A percentile compares a stretch with the other conserved stretches of the same genome.
These are phyloP conservation scores for Drosophila albomicans DNA, from an alignment of 1,140 invertebrate species.

Conservation along the genomic window DNA sequence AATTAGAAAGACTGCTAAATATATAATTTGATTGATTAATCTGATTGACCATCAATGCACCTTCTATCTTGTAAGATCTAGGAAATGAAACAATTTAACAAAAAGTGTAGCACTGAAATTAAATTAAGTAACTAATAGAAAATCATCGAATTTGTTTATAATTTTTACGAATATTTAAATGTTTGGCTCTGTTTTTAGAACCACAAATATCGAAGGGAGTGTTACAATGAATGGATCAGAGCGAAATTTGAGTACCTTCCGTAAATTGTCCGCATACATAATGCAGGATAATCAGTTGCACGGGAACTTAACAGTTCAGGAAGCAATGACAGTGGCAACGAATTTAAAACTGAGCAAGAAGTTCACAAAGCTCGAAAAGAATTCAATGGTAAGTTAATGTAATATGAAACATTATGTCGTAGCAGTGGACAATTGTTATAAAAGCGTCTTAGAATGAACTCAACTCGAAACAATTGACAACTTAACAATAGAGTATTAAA, in stretches of 20 bases:
- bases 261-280: slow-evolving; percentile 98
- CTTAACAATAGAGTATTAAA: too few species aligned
- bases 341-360: slow-evolving; percentile 93
- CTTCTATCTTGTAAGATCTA: neutral
- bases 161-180: neutral
- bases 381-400: slow-evolving; percentile 90
- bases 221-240: slow-evolving; percentile 94
- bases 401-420: slow-evolving; percentile 4
- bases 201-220: slow-evolving; percentile 90
- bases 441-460: neutral
- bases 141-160: too few species aligned
- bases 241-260: slow-evolving; percentile 94
- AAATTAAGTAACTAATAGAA: too few species aligned
- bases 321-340: slow-evolving; percentile 97
- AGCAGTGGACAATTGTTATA: neutral
- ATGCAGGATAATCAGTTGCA: slow-evolving; percentile 99
- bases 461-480: too few species aligned
- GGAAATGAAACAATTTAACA: neutral
- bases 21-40: neutral
- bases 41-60: neutral
- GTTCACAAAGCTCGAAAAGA: slow-evolving; percentile 89
- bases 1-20: neutral
- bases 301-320: slow-evolving; percentile 95
- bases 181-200: slow-evolving; percentile 85
- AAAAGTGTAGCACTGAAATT: neutral